Evolutionary conservation across 1,140 invertebrate genomes (phyloP).

Genomic region (Dreissena polymorpha): DNA sequence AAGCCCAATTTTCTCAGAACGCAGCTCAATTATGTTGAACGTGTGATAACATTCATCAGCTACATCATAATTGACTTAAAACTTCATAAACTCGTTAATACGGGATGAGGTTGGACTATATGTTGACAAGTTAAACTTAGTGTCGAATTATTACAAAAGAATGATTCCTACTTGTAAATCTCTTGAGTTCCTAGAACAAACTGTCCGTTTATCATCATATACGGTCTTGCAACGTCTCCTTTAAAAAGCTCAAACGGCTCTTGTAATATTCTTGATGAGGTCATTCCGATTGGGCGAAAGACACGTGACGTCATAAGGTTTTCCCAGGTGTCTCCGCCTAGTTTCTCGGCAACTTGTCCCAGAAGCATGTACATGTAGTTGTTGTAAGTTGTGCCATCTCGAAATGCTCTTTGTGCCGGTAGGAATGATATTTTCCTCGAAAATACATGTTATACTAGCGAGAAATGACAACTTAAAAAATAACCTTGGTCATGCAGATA

Average conservation of each 20-base stretch:
- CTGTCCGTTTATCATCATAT: constrained; percentile 3
- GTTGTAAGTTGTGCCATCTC: constrained; percentile 59
- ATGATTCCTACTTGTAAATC: no score
- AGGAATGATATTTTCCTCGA: constrained; percentile 60
- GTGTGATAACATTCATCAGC: no score
- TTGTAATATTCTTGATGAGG: constrained; percentile 49
- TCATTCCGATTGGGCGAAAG: constrained; percentile 66
- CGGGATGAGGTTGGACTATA: no score
- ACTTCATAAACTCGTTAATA: no score
- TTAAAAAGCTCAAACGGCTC: constrained; percentile 24
- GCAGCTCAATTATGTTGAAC: no score
- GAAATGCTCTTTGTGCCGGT: constrained; percentile 47
- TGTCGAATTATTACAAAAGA: no score
- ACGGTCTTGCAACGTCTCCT: constrained; percentile 40
- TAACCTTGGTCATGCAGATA: no score
- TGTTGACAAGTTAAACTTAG: no score
- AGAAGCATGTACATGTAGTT: constrained; percentile 67
- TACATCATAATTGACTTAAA: no score
- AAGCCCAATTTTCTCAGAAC: no score
- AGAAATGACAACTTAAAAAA: no score
- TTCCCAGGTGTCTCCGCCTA: constrained; percentile 58
- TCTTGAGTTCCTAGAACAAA: neutral
- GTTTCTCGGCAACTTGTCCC: constrained; percentile 59
- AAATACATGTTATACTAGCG: no score
- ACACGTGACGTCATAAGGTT: constrained; percentile 50